Evolutionary conservation across 2,113 vertebrate genomes (phyloP), one percentile per base, ranked within the genome.

Genomic region (Emydocephalus ijimae): DNA sequence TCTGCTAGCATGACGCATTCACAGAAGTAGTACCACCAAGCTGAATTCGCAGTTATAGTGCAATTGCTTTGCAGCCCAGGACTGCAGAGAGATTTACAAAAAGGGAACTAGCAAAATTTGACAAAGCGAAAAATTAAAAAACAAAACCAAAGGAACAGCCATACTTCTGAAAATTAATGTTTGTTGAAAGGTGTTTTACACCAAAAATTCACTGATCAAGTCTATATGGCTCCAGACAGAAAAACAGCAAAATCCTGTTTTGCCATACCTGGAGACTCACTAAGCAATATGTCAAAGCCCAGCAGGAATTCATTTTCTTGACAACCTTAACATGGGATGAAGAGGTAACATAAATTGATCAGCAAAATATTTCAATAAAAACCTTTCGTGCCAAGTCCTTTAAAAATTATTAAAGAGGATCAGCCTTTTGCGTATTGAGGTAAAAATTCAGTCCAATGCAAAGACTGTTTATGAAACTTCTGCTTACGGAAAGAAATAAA

Each of bases 101-200:
- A 97, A 96, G 96, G 96, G 94, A 96, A 96, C 94, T 96, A 98
- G 95, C 95, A 97, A 97, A 97, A 97, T 96, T 45, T 85, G 97
- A 98, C 97, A 96, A 97, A 96, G 96, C 96, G 94, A 97, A 64
- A 52, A 95, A 92, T 96, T 95, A 97, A 61, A 5, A 85, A 61
- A 74, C 52, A 88, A 24, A 89, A 89, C 7, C 54, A 24, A 55
- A 89, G 69, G 50, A 11, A 85, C 97, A 97, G 96, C 97, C 97
- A 98, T 97, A 97, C 97, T 97, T 98, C 96, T 94, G 96, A 98
- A 98, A 97, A 94, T 96, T 52, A 95, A 97, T 93, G 97, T 93
- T 95, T 11, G 4, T 96, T 98, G 98, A 98, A 98, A 26, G 99
- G 98, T 98, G 98, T 99, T 99, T 99, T 99, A 99, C 98, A 99